phyloP scores from a whole-genome alignment of 1,140 invertebrate species.

The Brachionus calyciflorus region DNA sequence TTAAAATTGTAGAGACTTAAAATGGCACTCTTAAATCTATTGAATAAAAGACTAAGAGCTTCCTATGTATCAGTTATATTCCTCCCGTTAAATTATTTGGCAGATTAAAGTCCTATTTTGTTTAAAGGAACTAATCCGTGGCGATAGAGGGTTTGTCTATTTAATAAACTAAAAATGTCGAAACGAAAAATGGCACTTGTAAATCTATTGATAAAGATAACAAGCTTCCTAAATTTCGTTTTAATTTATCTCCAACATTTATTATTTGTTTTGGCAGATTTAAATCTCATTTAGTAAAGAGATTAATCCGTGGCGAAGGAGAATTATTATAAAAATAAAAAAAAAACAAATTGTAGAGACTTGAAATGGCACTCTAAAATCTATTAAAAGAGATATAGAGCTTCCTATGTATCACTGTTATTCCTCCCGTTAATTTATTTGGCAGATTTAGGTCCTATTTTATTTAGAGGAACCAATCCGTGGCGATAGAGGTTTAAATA shows the following conservation, averaged over 20 bases:
- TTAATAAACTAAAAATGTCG: too few species aligned
- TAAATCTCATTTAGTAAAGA: background rate
- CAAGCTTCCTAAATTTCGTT: background rate
- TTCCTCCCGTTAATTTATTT: background rate
- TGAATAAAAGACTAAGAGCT: background rate
- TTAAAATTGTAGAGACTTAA: background rate
- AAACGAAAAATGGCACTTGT: slow-evolving; percentile 26
- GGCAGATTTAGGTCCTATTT: slow-evolving; percentile 9
- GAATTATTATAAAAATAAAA: too few species aligned
- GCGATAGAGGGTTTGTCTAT: slow-evolving; percentile 42
- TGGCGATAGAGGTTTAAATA: background rate
- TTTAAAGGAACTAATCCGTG: slow-evolving; percentile 20
- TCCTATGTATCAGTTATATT: slow-evolving; percentile 5
- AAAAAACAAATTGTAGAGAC: slow-evolving; percentile 4
- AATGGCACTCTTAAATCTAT: slow-evolving; percentile 27
- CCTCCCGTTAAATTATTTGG: slow-evolving; percentile 45
- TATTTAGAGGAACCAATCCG: background rate
- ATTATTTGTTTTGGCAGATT: slow-evolving; percentile 35
- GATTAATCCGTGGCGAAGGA: slow-evolving; percentile 12
- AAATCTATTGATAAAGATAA: background rate
- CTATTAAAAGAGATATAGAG: background rate
- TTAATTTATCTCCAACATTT: background rate
- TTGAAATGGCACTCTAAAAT: slow-evolving; percentile 12
- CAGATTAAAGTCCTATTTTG: slow-evolving; percentile 27
- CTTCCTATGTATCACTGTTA: background rate